Evolutionary conservation across 2,888 invertebrate genomes (phyloP), one percentile per base, ranked within the genome.

Genomic region (Cotesia congregata): DNA sequence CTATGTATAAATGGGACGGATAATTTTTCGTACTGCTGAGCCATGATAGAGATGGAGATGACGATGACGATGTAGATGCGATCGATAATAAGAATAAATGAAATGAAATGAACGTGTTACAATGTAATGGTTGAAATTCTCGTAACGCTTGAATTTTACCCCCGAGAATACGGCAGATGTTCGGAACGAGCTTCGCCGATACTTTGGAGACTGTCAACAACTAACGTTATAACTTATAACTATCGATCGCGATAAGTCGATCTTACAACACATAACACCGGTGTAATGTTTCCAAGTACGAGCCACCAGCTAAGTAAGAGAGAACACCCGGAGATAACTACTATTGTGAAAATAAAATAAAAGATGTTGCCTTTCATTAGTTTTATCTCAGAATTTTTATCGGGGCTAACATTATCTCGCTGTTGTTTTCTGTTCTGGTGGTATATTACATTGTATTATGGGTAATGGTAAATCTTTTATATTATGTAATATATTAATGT

Each of bases 221-320:
- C 50, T 50, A 50, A 59, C 72, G 74, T 71, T 72, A 50, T 50
- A 77, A 67, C 80, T 71, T 72, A 50, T 50, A 77, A 67, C 80
- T 86, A 88, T 87, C 86, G 87, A 87, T 88, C 86, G 83, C 83
- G 86, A 86, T 88, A 86, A 85, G 84, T 82, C 81, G 81, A 82
- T 83, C 82, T 77, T 77, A 77, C 67, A 61, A 72, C 65, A 69
- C 62, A 73, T 70, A 60, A 17, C 67, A 69, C 5, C 50, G 67
- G 65, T 65, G 20, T 50, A 50, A 50, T 50, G 12, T 50, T 50
- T 12, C 50, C 68, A 65, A 77, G 67, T 77, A 38, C 73, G 73
- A 68, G 72, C 40, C 30, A 30, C 30, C 30, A 30, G 30, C 30
- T 30, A 30, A 30, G 30, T 30, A 3, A 30, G 30, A 30, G 30